Percentiles rank a stretch among this genome's conserved stretches.
Evolutionary conservation across 2,888 invertebrate genomes (phyloP).

Genomic region (Margaritifera margaritifera): DNA sequence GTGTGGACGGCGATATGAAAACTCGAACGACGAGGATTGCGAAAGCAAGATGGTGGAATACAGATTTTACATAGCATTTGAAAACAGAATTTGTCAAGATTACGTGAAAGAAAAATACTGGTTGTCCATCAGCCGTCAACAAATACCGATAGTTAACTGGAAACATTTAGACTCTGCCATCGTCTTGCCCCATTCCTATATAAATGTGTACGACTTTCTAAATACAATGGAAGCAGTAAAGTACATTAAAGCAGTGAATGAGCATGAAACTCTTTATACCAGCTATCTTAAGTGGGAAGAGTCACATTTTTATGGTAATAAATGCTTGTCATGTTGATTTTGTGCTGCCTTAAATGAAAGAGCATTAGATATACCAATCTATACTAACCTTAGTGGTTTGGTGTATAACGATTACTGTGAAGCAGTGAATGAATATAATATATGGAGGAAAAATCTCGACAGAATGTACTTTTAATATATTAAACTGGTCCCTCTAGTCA

Average conservation of each 20-base stretch:
- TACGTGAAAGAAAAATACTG: slow-evolving; percentile 29
- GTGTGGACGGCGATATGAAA: no score
- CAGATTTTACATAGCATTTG: slow-evolving; percentile 24
- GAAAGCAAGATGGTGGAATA: slow-evolving; percentile 7
- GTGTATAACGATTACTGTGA: no score
- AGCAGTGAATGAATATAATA: no score
- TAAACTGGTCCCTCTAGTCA: no score
- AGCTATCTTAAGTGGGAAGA: slow-evolving; percentile 24
- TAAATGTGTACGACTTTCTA: no score
- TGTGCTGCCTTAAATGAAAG: no score
- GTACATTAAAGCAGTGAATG: slow-evolving; percentile 21
- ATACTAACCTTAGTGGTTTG: no score
- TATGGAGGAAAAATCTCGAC: no score
- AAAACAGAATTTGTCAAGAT: slow-evolving; percentile 22
- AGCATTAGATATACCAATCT: no score
- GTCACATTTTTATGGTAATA: no score
- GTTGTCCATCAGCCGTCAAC: slow-evolving; percentile 11
- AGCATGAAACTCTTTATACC: slow-evolving; percentile 18
- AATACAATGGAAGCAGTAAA: slow-evolving; percentile 16
- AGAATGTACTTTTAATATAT: no score
- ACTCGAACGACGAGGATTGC: slow-evolving; percentile 11
- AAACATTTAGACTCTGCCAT: slow-evolving; percentile 11
- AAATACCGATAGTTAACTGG: slow-evolving; percentile 25
- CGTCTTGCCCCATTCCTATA: slow-evolving; percentile 24
- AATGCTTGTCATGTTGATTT: no score